A percentile compares a stretch with the other conserved stretches of the same genome.
Conservation (phyloP, 2,113 vertebrate genomes). For the Parotia lawesii region DNA sequence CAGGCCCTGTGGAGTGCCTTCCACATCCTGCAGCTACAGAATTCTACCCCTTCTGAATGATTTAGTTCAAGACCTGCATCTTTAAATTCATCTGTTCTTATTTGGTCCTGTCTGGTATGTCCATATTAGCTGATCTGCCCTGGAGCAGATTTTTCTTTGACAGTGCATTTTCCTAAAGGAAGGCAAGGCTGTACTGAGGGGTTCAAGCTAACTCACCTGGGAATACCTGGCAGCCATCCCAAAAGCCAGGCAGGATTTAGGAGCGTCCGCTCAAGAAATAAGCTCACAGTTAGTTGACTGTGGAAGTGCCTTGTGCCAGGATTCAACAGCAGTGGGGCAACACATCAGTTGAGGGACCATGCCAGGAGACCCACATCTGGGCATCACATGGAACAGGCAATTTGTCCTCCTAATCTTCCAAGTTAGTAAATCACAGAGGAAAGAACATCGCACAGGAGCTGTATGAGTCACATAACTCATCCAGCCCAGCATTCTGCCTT, state of each 20-base stretch:
- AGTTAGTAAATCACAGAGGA: not conserved
- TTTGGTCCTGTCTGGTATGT: not conserved
- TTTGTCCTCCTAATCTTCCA: not conserved
- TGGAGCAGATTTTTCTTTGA: not conserved
- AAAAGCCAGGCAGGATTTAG: not conserved
- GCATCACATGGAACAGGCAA: not conserved
- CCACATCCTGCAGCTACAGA: not conserved
- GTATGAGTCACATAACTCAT: not conserved
- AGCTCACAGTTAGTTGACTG: not conserved
- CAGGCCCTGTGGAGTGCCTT: not conserved
- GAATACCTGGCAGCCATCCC: not conserved
- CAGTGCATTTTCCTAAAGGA: not conserved
- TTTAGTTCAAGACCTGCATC: not conserved
- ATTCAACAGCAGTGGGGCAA: not conserved
- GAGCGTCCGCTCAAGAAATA: not conserved
- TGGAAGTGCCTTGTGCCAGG: not conserved
- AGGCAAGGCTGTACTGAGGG: not conserved
- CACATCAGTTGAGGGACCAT: not conserved
- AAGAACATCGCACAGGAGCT: not conserved
- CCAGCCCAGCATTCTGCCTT: not conserved
- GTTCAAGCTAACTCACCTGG: not conserved
- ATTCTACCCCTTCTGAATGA: not conserved
- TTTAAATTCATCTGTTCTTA: not conserved
- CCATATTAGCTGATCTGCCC: not conserved
- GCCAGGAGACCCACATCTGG: not conserved